Evolutionary conservation across 92 coral and sea anemone genomes (phyloP).

Genomic region (Parazoanthus swiftii): DNA sequence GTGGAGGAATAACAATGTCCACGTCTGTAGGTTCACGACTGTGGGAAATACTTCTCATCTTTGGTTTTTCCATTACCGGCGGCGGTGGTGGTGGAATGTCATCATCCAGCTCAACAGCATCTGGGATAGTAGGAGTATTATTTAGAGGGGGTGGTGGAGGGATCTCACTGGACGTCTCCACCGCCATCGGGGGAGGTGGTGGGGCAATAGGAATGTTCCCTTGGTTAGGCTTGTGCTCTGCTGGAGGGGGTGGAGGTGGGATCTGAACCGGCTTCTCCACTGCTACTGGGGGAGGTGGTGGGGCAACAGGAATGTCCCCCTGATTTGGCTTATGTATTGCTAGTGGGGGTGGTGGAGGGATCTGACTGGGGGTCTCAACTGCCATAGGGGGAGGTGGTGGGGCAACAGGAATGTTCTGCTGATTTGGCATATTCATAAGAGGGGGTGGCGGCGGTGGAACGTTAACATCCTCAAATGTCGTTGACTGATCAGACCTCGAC

Average conservation of each 20-base stretch:
- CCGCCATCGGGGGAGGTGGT: conserved; percentile 30
- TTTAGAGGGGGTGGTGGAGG: conserved; percentile 33
- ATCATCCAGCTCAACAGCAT: conserved; percentile 43
- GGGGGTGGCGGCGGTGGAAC: conserved; percentile 9
- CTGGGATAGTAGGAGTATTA: conserved; percentile 52
- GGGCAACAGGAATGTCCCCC: conserved; percentile 2
- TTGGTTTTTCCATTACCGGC: conserved; percentile 67
- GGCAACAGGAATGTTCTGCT: background rate
- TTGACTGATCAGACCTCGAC: background rate
- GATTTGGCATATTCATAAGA: conserved; percentile 30
- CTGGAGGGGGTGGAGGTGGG: conserved; percentile 58
- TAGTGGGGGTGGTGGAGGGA: conserved; percentile 51
- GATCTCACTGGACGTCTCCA: background rate
- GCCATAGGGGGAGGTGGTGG: conserved; percentile 46
- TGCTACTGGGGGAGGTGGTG: conserved; percentile 60
- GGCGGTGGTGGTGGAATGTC: conserved; percentile 72
- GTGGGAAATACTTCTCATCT: conserved; percentile 43
- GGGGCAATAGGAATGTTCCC: background rate
- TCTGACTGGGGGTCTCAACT: conserved; percentile 16
- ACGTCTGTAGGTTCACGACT: background rate
- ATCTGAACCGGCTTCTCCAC: conserved; percentile 3
- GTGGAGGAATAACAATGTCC: conserved; percentile 42
- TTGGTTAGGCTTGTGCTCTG: conserved; percentile 36
- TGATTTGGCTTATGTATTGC: conserved; percentile 35
- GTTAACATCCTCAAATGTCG: conserved; percentile 14